phyloP scores from a whole-genome alignment of 2,797 vertebrate genomes.

The Sebastes umbrosus region DNA sequence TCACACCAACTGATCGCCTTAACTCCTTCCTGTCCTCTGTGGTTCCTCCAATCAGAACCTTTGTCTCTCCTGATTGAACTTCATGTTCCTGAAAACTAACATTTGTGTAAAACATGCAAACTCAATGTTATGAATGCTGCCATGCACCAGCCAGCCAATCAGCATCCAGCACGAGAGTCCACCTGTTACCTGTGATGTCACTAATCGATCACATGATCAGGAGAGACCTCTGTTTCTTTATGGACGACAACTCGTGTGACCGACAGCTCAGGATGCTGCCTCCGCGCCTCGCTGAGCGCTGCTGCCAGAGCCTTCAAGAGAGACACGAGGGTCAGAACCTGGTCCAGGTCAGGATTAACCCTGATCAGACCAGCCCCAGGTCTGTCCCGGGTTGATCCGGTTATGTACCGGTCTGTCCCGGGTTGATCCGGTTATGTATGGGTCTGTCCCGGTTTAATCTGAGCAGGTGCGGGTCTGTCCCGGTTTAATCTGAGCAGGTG shows the following conservation, averaged over 20 bases:
- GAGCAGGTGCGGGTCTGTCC: background rate
- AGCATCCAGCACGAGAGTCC: background rate
- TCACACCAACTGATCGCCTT: background rate
- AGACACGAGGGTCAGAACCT: constrained; percentile 33
- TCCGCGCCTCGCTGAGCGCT: constrained; percentile 91
- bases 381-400: background rate
- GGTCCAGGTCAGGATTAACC: background rate
- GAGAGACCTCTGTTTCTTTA: constrained; percentile 92
- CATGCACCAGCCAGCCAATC: constrained; percentile 46
- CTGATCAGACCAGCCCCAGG: background rate
- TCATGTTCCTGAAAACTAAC: background rate
- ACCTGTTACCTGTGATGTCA: constrained; percentile 71
- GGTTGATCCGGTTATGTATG: background rate
- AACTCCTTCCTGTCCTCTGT: background rate
- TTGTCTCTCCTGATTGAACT: background rate
- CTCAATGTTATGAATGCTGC: background rate
- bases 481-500: background rate
- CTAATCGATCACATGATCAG: constrained; percentile 77
- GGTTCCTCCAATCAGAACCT: background rate
- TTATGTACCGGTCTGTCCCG: background rate
- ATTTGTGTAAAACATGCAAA: constrained; percentile 16
- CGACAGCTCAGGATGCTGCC: constrained; percentile 95
- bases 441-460: background rate
- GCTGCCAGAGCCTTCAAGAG: constrained; percentile 85
- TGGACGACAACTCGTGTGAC: constrained; percentile 95